Evolutionary conservation across 1,140 invertebrate genomes (phyloP), one percentile per base, ranked within the genome.

Genomic region (Pachypsylla venusta): DNA sequence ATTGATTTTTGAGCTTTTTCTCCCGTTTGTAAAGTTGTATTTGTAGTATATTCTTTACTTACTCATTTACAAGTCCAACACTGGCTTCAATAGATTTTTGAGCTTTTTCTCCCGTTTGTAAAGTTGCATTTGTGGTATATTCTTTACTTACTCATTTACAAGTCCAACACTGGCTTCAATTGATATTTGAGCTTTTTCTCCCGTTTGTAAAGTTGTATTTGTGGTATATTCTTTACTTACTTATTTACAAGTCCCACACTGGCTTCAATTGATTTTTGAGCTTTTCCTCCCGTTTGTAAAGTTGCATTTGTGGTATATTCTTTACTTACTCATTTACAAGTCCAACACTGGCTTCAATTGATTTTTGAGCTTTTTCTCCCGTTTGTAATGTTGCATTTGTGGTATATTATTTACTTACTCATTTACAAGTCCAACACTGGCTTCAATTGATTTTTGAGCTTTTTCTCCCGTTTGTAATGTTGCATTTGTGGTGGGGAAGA

Each of bases 401-500:
- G 12, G 73, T 73, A n/a, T n/a, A n/a, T n/a, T n/a, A n/a, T 13
- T 24, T 53, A 66, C 66, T 67, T 64, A 73, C 74, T 74, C 64
- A 30, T 74, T 67, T 4, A 74, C 67, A n/a, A 76, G 63, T 14
- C 66, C 68, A 2, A 70, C 62, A 22, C 69, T 68, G 5, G 74
- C 70, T 57, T 73, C 69, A 19, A 76, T 64, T 26, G 65, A 67
- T 60, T 70, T 67, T 35, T 70, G 67, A 0, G 73, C 74, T 26
- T 72, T 64, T 53, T 72, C 67, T 13, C 71, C 72, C 25, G 67
- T 64, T 26, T 69, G 56, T 25, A 75, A 60, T 0, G 74, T 71
- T 25, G 67, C 63, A 48, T 71, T 69, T n/a, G 68, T 68, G 12
- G 73, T 73, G n/a, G 67, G 69, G 63, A 76, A 75, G 60, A 75